These are phyloP conservation scores for Phaonia tiefii DNA, from an alignment of 2,888 invertebrate genomes.

Conservation along the genomic window DNA sequence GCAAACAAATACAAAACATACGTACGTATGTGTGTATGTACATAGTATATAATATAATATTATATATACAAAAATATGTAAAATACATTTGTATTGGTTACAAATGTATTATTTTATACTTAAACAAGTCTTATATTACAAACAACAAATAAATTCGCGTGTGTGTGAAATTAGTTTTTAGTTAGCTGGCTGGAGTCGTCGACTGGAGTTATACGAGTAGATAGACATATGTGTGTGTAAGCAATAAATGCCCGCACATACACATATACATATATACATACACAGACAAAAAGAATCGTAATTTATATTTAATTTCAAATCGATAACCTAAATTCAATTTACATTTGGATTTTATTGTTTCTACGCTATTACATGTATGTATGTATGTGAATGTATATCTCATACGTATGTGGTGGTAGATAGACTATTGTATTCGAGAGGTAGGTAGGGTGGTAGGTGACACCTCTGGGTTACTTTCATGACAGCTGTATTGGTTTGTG, in stretches of 20 bases:
- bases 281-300: slow-evolving; percentile 26
- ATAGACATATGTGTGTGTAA: background rate
- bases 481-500: background rate
- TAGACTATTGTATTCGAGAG: background rate
- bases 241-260: background rate
- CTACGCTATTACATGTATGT: slow-evolving; percentile 7
- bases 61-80: slow-evolving; percentile 15
- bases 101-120: slow-evolving; percentile 5
- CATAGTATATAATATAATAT: slow-evolving; percentile 3
- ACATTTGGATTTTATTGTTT: slow-evolving; percentile 18
- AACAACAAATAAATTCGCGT: background rate
- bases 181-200: too few species aligned
- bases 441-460: background rate
- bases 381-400: background rate
- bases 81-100: too few species aligned
- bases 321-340: slow-evolving; percentile 61
- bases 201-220: background rate
- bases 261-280: background rate
- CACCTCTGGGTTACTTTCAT: background rate
- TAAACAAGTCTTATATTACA: slow-evolving; percentile 25
- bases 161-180: background rate
- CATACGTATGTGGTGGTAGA: background rate
- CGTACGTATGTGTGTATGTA: background rate
- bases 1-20: background rate
- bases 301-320: slow-evolving; percentile 63